Evolutionary conservation across 2,888 invertebrate genomes (phyloP), one percentile per base, ranked within the genome.

Genomic region (Calephelis perditalis): DNA sequence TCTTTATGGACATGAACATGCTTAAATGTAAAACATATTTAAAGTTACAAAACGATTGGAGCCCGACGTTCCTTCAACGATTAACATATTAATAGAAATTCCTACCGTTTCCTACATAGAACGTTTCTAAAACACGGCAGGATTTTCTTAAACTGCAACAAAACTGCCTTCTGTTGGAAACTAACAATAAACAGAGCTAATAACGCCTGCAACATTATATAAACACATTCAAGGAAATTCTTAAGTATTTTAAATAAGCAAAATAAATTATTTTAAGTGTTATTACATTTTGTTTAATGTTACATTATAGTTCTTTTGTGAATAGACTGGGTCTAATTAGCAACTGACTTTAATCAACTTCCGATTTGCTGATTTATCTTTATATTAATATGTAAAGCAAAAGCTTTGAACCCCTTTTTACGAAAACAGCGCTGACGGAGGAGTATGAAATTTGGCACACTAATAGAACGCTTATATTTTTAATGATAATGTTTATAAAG

Each of bases 31-130:
- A 52, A 52, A 35, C 35, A 35, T 10, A 52, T 52, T 52, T 10
- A 52, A 35, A 35, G 35, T 52, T 10, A 52, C 52, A 52, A 52
- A 52, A 52, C 52, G 52, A 36, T 52, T 11, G 52, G 35, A 35
- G 36, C 35, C 35, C 10, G 52, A 36, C 35, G 52, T 52, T 52
- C 26, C 52, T 52, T 2, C 15, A 54, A 11, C 52, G 46, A 60
- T 60, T 56, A 60, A 26, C 47, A 60, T 60, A 60, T 56, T 56
- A 56, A 60, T 60, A 40, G 47, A 12, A 56, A 60, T 60, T 60
- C 40, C 60, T 56, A 56, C 57, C 44, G 46, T 55, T 60, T 60
- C 26, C 60, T 56, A 56, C 57, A 36, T 45, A 57, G 45, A 60
- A 15, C 45, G 60, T 60, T 56, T 56, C 60, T 45, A 56, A 60